Base-by-base conservation (phyloP, 2,888 invertebrate genomes). In the Polydrusus cervinus region DNA sequence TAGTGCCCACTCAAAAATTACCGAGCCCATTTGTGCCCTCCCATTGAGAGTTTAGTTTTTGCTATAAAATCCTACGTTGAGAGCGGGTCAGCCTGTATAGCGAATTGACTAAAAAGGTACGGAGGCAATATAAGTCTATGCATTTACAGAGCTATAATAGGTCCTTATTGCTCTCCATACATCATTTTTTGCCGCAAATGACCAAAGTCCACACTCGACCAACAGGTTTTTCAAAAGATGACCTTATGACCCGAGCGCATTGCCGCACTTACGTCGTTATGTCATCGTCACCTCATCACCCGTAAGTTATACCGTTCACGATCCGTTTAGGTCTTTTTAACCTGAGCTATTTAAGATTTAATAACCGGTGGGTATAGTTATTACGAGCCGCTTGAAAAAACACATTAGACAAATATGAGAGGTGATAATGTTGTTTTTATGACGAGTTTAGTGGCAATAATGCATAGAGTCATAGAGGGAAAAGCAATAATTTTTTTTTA, bases 271-370 rank as follows among this genome's bases (percentile, higher is more conserved):
- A 34, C 34, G 10, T 34, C 7, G 34, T 68, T 60, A 34, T 11
- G 45, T 68, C 60, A 68, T 60, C 14, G 45, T 68, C 60, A 68
- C 68, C 57, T 68, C 68, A 68, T 68, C 68, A 60, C 47, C 68
- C 47, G 68, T 68, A 68, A 68, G 45, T 68, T 34, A 47, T 68
- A 68, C 68, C 68, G 68, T 68, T 68, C 60, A 57, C 60, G 47
- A 49, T 49, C 49, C 64, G 49, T 30, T 64, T 64, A 64, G 34
- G 49, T 34, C 16, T 49, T 64, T 49, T 47, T 64, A 64, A 64
- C 64, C 34, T 13, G 64, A 47, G 11, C 64, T 49, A 64, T 64
- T n/a, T 64, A 64, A 64, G 30, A 49, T 64, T 34, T 64, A 64
- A 64, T 64, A 64, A 49, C 64, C 64, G 64, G 34, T 25, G 5